These are phyloP conservation scores for Clarias batrachus DNA, from an alignment of 2,113 vertebrate species.

Conservation along the genomic window DNA sequence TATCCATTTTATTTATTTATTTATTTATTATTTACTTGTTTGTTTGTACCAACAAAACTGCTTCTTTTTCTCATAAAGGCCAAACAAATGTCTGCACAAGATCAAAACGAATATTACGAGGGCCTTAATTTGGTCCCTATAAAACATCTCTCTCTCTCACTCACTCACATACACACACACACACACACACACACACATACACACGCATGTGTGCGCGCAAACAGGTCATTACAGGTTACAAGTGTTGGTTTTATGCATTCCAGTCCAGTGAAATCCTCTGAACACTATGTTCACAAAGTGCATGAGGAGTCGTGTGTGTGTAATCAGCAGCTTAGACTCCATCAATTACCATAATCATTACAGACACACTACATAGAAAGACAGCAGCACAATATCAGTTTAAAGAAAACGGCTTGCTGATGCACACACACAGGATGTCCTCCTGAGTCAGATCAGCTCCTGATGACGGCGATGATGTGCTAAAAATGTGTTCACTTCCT, in stretches of 20 bases:
- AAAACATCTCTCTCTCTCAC: neutral
- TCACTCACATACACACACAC: neutral
- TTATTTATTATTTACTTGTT: neutral
- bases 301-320: neutral
- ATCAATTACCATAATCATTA: slow-evolving; percentile 13
- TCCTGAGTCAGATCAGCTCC: no score
- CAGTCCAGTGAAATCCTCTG: slow-evolving; percentile 17
- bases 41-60: neutral
- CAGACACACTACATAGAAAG: neutral
- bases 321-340: slow-evolving; percentile 2
- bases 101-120: neutral
- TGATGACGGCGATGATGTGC: neutral
- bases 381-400: neutral
- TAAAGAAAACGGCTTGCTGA: neutral
- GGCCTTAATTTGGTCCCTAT: neutral
- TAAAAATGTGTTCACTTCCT: neutral
- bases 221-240: neutral
- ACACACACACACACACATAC: neutral
- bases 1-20: neutral
- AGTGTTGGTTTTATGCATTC: slow-evolving; percentile 16
- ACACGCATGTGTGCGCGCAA: slow-evolving; percentile 16
- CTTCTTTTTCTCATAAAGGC: neutral
- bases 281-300: neutral
- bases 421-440: neutral
- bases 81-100: neutral